Base-by-base conservation (phyloP, 2,888 invertebrate genomes). In the Ryuthela nishihirai region DNA sequence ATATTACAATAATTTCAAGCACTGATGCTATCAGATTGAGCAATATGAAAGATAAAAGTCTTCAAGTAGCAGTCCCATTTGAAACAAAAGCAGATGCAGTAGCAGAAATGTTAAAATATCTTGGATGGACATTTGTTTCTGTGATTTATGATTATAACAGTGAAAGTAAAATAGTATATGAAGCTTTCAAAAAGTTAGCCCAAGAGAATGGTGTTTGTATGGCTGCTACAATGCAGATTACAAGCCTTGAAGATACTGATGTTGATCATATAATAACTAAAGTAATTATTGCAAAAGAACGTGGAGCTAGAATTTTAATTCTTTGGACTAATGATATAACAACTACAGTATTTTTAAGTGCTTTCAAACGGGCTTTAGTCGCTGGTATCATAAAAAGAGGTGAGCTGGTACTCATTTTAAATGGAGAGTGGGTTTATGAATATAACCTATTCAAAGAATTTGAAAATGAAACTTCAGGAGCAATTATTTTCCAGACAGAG, bases 51-150 rank as follows among this genome's bases (percentile, higher is more conserved):
- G 65, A 65, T 24, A 62, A 62, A 25, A 60, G 62, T 34, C 54
- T 68, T 2, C 66, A 70, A 62, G 68, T 70, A 53, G 69, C 68
- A 20, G 60, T 67, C 1, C 67, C 70, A 5, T 46, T 68, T 6
- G 64, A 67, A 38, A 62, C 64, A 36, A 60, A 68, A 36, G 67
- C 67, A 4, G 64, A 73, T 69, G 72, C 73, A 3, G 69, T 74
- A 32, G 67, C 72, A 5, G 68, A 71, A 43, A 70, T 73, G 0
- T 58, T 76, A 44, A 62, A 68, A 15, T 66, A 70, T 44, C 63
- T 76, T 18, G 69, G 72, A 3, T 76, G 76, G 76, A 68, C 70
- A 18, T 75, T 72, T 54, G 70, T 76, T 12, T 72, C 70, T 4
- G 68, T 75, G 10, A 72, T 76, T 7, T 72, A 63, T 32, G 63